Base-by-base conservation (phyloP, 2,113 vertebrate species). In the Cheilinus undulatus region DNA sequence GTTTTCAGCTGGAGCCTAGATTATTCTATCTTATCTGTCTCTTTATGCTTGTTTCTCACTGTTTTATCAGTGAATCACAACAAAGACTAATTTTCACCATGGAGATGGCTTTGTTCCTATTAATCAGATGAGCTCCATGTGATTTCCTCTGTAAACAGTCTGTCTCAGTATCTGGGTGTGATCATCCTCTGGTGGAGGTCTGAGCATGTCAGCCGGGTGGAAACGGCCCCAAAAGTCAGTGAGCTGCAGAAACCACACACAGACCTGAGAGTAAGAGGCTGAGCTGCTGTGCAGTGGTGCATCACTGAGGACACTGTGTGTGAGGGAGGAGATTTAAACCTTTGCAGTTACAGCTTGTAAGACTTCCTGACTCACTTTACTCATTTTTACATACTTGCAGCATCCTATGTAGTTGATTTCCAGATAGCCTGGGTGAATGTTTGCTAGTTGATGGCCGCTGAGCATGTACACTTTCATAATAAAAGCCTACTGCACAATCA, bases 201-300 rank as follows among this genome's bases (percentile, higher is more conserved):
- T 15, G 23, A 40, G 57, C 28, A 5, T 40, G 43, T 38, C 36
- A 7, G 40, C 36, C 62, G 23, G 49, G 73, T 71, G 51, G 48
- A 79, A 70, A 60, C 49, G 28, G 32, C 59, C 70, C 70, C 27
- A 15, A 67, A 75, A 69, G 17, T 58, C 73, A 81, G 54, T 81
- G 76, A 60, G 22, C 58, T 59, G 54, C 23, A 58, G 42, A 69
- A 65, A 53, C 51, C 42, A 26, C 46, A 57, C 56, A 64, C 69
- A 77, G 26, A 67, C 30, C 67, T 45, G 59, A 73, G n/a, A 20
- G 26, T 27, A 42, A 40, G 46, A 69, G 52, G 2, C 30, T 5
- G 49, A 59, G 36, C 62, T 20, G 51, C 43, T 64, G 67, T 24
- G 67, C 67, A 76, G 42, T 40, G 67, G 7, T 23, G 78, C 61